Percentiles rank a stretch among this genome's conserved stretches.
These are phyloP conservation scores for Pangasius sanitwongsei DNA, from an alignment of 2,797 vertebrate species.

Conservation along the genomic window DNA sequence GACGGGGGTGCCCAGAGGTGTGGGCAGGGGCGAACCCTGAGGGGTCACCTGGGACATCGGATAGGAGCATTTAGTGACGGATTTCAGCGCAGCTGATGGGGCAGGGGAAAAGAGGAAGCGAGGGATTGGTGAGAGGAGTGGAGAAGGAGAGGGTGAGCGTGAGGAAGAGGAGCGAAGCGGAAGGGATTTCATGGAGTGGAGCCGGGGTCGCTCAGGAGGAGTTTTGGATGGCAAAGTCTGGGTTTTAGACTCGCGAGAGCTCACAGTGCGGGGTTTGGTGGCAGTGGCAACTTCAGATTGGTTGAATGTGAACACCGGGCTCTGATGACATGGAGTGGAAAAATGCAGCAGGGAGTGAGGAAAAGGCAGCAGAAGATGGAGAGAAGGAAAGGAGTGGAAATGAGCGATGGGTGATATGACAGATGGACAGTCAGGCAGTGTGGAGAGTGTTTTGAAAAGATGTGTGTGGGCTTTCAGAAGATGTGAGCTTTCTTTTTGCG, in stretches of 20 bases:
- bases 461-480: constrained; percentile 28
- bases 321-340: constrained; percentile 72
- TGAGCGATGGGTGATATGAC: constrained; percentile 60
- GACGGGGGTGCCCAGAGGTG: constrained; percentile 89
- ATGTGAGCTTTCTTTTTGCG: constrained; percentile 12
- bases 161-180: constrained; percentile 82
- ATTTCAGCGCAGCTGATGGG: constrained; percentile 82
- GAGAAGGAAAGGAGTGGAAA: constrained; percentile 68
- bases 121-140: constrained; percentile 78
- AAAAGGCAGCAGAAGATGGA: constrained; percentile 58
- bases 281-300: constrained; percentile 63
- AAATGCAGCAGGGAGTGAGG: constrained; percentile 47
- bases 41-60: constrained; percentile 86
- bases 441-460: constrained; percentile 43
- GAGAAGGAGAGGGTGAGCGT: constrained; percentile 82
- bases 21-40: constrained; percentile 88
- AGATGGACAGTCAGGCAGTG: constrained; percentile 46
- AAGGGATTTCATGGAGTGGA: constrained; percentile 84
- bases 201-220: constrained; percentile 79
- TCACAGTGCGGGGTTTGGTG: constrained; percentile 63
- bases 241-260: constrained; percentile 82
- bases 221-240: constrained; percentile 88
- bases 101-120: constrained; percentile 83
- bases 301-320: constrained; percentile 71
- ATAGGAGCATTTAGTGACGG: constrained; percentile 83